Base-by-base conservation (phyloP, 30 jellyfish, hydroid and myxozoan species). In the Rhopilema esculentum region DNA sequence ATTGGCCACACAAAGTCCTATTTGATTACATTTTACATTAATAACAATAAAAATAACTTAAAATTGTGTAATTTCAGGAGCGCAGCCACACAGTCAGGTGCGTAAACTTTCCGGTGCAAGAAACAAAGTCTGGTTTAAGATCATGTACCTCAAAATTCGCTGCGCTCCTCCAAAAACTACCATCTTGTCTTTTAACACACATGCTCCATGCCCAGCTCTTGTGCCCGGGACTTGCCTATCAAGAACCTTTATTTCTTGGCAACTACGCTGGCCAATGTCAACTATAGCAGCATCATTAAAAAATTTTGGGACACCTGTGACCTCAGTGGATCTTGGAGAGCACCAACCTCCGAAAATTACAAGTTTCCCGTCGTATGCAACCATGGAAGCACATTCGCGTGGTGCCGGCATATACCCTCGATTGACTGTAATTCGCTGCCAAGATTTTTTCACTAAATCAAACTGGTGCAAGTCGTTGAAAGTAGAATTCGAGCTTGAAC, bases 141-240 rank as follows among this genome's bases (percentile, higher is more conserved):
- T 16, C 29, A 48, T 23, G 27, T 70, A 94, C 99, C 99, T 85
- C 20, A 57, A 26, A 26, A 65, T 83, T 16, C 97, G 91, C 63
- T 94, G 99, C 25, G 99, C 95, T 9, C 99, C 99, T 26, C 99
- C 99, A 94, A 94, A 84, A 29, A 94, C 51, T 17, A 94, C 89
- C 99, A 94, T 94, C 69, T 86, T 89, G 23, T 79, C 77, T 28
- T 78, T 64, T 16, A 65, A 21, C 20, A 94, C 82, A 32, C 97
- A 94, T 4, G 99, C 97, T 68, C 96, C 87, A 69, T 94, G 99
- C 0, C 99, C 99, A 48, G 99, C 99, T 27, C 99, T 75, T 63
- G 96, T 85, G 24, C 88, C 61, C 12, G 99, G 99, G 6, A 31
- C 25, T 20, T 70, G 62, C 65, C 27, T 28, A 15, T 66, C 74